These are phyloP conservation scores for Channallabes apus DNA, from an alignment of 2,797 vertebrate species.

Conservation along the genomic window DNA sequence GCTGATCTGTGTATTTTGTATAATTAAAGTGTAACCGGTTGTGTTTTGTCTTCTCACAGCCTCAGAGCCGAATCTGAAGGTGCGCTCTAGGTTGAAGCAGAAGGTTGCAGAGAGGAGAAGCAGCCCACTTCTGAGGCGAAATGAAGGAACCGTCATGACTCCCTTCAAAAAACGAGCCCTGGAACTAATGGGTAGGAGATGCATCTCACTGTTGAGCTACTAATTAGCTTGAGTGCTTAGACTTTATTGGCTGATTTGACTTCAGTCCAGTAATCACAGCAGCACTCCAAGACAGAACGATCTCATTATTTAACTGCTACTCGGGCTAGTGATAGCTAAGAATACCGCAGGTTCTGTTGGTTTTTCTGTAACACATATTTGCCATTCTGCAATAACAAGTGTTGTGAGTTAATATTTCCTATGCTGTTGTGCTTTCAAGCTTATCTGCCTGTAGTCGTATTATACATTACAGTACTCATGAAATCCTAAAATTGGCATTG, in stretches of 20 bases:
- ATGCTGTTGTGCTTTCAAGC: neutral
- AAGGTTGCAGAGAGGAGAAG: constrained; percentile 66
- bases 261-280: constrained; percentile 35
- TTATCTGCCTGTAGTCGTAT: neutral
- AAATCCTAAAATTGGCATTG: neutral
- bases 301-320: constrained; percentile 29
- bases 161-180: constrained; percentile 65
- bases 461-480: neutral
- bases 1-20: too few species aligned
- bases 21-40: neutral
- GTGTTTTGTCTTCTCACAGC: constrained; percentile 41
- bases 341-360: constrained; percentile 34
- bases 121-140: constrained; percentile 60
- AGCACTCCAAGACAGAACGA: constrained; percentile 14
- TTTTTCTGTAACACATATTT: constrained; percentile 32
- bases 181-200: constrained; percentile 72
- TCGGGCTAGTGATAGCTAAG: constrained; percentile 34
- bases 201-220: constrained; percentile 5
- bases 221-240: constrained; percentile 31
- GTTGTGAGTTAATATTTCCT: neutral
- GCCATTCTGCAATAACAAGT: constrained; percentile 1
- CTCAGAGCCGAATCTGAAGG: constrained; percentile 65
- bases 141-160: constrained; percentile 57
- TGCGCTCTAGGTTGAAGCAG: constrained; percentile 65
- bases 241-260: constrained; percentile 7